These are phyloP conservation scores for Leptopilina myrica DNA, from an alignment of 2,888 invertebrate species.

Conservation along the genomic window DNA sequence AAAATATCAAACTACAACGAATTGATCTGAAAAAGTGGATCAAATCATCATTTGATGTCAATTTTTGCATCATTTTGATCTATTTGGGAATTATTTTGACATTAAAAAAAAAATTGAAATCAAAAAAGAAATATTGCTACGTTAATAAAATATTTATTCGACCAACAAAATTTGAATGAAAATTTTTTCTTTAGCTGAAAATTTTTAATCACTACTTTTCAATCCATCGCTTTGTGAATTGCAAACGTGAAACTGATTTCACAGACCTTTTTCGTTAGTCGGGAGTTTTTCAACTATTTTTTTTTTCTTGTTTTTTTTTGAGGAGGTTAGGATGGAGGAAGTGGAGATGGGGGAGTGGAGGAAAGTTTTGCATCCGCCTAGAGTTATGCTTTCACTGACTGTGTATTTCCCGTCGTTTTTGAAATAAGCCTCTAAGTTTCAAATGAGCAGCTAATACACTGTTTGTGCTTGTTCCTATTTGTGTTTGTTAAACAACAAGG, in stretches of 20 bases:
- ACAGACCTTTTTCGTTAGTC: background rate
- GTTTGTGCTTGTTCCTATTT: constrained; percentile 4
- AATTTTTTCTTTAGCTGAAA: background rate
- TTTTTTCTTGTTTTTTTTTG: no score
- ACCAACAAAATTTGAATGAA: background rate
- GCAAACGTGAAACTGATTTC: background rate
- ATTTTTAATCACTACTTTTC: constrained; percentile 9
- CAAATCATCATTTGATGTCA: no score
- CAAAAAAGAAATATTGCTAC: background rate
- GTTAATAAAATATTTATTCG: background rate
- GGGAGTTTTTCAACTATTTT: background rate
- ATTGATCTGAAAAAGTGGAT: no score
- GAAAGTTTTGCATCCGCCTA: constrained; percentile 9
- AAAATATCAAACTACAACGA: no score
- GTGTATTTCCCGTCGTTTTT: constrained; percentile 14
- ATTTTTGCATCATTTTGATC: no score
- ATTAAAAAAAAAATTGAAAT: no score
- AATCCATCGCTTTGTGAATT: constrained; percentile 3
- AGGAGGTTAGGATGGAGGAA: no score
- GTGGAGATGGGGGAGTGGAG: background rate
- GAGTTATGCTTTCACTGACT: constrained; percentile 10
- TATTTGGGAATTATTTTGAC: no score
- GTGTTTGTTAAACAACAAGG: constrained; percentile 6
- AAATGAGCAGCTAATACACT: constrained; percentile 23
- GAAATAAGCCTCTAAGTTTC: constrained; percentile 26